phyloP scores from a whole-genome alignment of 1,140 invertebrate species.

The Plectrocnemia conspersa region DNA sequence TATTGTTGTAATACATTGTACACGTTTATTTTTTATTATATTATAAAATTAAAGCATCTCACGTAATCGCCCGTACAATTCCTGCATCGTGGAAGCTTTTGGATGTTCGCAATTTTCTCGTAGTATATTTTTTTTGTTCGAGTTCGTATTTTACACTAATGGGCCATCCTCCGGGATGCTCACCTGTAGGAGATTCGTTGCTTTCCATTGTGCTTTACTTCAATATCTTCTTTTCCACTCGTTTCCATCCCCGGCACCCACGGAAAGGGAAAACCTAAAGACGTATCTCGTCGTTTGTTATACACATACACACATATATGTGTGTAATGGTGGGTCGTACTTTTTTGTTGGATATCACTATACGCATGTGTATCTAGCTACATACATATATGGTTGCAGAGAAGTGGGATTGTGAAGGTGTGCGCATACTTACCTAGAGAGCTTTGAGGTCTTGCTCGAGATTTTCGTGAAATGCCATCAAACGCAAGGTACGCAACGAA shows the following conservation, averaged over 20 bases:
- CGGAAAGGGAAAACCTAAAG: constrained; percentile 9
- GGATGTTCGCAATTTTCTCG: background rate
- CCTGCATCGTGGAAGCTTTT: background rate
- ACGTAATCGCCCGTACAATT: no score
- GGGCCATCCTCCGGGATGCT: background rate
- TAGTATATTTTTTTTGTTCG: background rate
- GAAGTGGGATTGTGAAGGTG: constrained; percentile 17
- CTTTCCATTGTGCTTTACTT: constrained; percentile 6
- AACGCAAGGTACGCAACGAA: constrained; percentile 32
- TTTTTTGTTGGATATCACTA: constrained; percentile 5
- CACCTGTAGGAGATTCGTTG: constrained; percentile 8
- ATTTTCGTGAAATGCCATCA: constrained; percentile 30
- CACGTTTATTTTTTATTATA: no score
- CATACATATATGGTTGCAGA: background rate
- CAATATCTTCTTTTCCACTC: constrained; percentile 13
- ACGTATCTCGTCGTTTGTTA: constrained; percentile 15
- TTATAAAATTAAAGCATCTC: no score
- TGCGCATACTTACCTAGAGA: constrained; percentile 16
- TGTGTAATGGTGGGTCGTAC: constrained; percentile 12
- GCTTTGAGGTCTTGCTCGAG: constrained; percentile 11
- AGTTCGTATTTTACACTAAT: constrained; percentile 7
- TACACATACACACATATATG: constrained; percentile 10
- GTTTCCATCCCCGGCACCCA: constrained; percentile 3
- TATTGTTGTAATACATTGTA: no score
- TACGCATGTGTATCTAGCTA: no score